phyloP scores from a whole-genome alignment of 2,888 invertebrate species.

The Belgica antarctica region DNA sequence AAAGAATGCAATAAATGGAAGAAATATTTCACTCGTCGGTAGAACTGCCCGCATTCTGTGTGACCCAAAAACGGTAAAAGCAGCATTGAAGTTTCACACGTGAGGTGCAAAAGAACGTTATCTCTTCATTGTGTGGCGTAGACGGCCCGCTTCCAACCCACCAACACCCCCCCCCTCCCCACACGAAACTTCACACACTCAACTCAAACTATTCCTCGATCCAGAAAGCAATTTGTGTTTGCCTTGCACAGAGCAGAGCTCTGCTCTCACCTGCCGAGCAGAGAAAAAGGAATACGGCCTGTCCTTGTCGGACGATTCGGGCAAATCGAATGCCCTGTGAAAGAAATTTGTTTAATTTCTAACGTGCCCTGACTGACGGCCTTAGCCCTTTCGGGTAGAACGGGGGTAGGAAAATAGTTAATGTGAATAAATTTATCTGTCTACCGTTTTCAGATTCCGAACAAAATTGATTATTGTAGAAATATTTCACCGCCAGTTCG shows the following conservation, averaged over 20 bases:
- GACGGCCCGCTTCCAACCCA: no score
- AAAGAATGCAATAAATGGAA: neutral
- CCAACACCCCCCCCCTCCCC: no score
- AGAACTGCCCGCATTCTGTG: constrained; percentile 1
- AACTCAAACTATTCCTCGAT: no score
- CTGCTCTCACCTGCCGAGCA: neutral
- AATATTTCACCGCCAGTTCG: neutral
- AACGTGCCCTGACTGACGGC: no score
- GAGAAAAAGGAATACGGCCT: no score
- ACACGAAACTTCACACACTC: no score
- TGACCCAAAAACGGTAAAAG: neutral
- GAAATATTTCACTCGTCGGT: neutral
- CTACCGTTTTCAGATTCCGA: neutral
- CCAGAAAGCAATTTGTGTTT: no score
- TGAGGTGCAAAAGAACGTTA: constrained; percentile 1
- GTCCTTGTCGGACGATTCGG: neutral
- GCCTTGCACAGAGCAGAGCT: no score
- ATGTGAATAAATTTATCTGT: constrained; percentile 11
- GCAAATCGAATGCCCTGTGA: neutral
- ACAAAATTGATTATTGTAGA: constrained; percentile 22
- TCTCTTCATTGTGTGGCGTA: no score
- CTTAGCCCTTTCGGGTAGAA: neutral
- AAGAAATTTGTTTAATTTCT: neutral
- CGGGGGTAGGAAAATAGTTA: neutral
- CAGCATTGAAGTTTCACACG: neutral